Conservation (phyloP, 2,797 vertebrate species). For the Scleropages formosus region DNA sequence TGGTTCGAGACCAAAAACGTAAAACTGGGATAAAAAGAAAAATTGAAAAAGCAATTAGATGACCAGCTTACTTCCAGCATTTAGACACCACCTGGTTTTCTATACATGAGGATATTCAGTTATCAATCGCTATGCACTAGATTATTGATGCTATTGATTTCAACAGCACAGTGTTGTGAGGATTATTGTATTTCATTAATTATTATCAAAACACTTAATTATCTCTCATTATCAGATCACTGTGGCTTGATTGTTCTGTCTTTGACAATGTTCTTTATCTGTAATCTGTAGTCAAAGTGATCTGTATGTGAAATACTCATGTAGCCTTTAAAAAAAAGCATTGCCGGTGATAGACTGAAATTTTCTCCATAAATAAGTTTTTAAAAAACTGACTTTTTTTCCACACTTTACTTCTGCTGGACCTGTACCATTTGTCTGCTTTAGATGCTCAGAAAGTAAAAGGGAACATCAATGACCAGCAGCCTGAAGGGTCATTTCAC, state of each 20-base stretch:
- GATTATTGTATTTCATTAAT: slow-evolving; percentile 49
- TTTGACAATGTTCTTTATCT: no score
- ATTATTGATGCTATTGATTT: neutral
- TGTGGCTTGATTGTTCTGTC: no score
- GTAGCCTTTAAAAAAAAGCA: no score
- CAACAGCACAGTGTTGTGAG: neutral
- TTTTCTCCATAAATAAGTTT: neutral
- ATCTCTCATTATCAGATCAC: slow-evolving; percentile 36
- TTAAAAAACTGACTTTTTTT: no score
- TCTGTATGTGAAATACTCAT: no score
- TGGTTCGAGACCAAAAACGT: no score
- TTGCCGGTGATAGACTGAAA: no score
- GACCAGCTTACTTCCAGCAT: neutral
- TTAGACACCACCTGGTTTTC: neutral
- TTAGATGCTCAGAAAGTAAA: neutral
- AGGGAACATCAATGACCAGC: neutral
- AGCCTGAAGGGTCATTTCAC: neutral
- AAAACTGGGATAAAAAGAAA: neutral
- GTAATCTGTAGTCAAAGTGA: no score
- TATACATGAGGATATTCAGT: neutral
- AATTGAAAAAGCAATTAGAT: neutral
- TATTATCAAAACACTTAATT: slow-evolving; percentile 54
- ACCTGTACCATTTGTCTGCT: no score
- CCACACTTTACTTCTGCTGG: no score
- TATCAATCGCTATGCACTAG: neutral